Evolutionary conservation across 2,797 vertebrate species (phyloP), one percentile per base, ranked within the genome.

Genomic region (Lepilemur ruficaudatus): DNA sequence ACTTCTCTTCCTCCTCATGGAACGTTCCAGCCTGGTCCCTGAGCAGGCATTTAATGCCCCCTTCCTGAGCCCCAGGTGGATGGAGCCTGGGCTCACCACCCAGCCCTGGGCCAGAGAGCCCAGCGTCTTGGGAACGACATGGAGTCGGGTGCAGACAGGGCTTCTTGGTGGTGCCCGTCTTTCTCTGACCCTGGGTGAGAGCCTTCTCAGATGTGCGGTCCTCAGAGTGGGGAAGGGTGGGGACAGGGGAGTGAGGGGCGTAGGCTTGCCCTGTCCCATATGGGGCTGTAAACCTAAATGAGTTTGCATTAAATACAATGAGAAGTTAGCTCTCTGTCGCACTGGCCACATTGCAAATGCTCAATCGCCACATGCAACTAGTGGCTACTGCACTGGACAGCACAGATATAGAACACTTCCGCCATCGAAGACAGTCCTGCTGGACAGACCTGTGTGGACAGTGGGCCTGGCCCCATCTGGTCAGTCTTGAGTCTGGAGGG

Each of bases 1-100:
- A 75, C 80, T 73, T 69, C 59, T 78, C 61, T 61, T 63, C 83
- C 80, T 95, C 63, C 82, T 52, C 94, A 61, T 69, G 92, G 93
- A 92, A 75, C 76, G 65, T 85, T 86, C 87, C 97, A 94, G 91
- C 61, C 91, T 93, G 96, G 93, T 97, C 96, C 91, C 95, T 28
- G 65, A 82, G 91, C 89, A 75, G 85, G 70, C 35, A 46, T 79
- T 30, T 46, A 41, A 75, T n/a, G 30, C 30, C 83, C 61, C n/a
- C 57, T 87, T 84, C 82, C 70, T 32, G 67, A 91, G 48, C 28
- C 61, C 91, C 23, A 35, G 90, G 25, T n/a, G 63, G 69, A 59
- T 1, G 2, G 89, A 92, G 78, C 59, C 94, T 43, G 70, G 94
- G 67, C 55, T 91, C 63, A 75, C 30, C 23, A 30, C 67, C 61